Conservation (phyloP, 1,140 invertebrate genomes). For the Drosophila serrata region DNA sequence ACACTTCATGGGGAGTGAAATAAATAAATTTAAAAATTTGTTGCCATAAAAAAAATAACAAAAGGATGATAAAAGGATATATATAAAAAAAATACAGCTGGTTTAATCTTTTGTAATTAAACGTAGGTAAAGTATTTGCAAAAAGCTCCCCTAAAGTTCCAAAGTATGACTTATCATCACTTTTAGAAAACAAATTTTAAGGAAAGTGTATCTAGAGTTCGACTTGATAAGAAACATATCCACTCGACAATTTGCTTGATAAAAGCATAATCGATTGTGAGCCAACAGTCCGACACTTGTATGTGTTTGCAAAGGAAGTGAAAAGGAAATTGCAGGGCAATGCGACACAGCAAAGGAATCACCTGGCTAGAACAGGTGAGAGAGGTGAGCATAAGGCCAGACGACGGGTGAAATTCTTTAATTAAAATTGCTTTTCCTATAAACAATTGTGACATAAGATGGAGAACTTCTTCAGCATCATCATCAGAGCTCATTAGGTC, state of each 20-base stretch:
- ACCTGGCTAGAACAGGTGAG: slow-evolving; percentile 7
- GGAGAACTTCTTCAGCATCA: slow-evolving; percentile 28
- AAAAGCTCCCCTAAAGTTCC: no score
- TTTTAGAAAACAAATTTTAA: no score
- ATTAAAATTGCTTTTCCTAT: slow-evolving; percentile 68
- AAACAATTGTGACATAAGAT: slow-evolving; percentile 64
- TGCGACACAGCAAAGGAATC: slow-evolving; percentile 18
- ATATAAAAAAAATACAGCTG: no score
- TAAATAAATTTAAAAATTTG: background rate
- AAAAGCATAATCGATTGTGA: slow-evolving; percentile 49
- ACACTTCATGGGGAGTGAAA: background rate
- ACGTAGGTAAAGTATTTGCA: no score
- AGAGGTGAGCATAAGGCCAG: slow-evolving; percentile 9
- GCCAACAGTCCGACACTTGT: slow-evolving; percentile 13
- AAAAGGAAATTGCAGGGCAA: slow-evolving; percentile 47
- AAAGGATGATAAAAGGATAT: no score
- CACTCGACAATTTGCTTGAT: slow-evolving; percentile 35
- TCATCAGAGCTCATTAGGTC: slow-evolving; percentile 63
- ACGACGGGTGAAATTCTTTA: slow-evolving; percentile 63
- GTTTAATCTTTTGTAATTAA: no score
- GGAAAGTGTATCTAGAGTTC: slow-evolving; percentile 7
- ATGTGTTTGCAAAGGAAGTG: slow-evolving; percentile 41
- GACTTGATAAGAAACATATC: background rate
- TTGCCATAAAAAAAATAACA: no score
- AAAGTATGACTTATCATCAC: no score